Conservation (phyloP, 2,888 invertebrate genomes). For the Leucophenga maculata region DNA sequence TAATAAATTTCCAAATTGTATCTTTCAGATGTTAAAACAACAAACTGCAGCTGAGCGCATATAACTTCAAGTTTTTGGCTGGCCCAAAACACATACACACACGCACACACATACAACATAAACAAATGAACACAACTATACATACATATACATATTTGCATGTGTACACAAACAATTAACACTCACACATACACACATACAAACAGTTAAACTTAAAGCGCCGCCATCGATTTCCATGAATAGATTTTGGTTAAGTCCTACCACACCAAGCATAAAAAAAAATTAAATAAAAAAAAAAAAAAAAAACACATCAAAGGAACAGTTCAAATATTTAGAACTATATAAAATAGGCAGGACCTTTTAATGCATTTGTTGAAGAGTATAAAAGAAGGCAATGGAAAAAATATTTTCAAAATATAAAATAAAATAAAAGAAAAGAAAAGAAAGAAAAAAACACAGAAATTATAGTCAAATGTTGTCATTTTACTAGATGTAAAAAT, state of each 20-base stretch:
- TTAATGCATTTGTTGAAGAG: constrained; percentile 44
- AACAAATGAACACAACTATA: constrained; percentile 34
- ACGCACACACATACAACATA: constrained; percentile 33
- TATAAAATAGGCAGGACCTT: constrained; percentile 68
- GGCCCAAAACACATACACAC: constrained; percentile 61
- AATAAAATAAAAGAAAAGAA: background rate
- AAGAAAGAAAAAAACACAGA: background rate
- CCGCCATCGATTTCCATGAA: background rate
- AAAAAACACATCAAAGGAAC: background rate
- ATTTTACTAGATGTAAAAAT: constrained; percentile 32
- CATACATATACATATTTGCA: constrained; percentile 24
- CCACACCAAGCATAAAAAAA: background rate
- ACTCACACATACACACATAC: constrained; percentile 5
- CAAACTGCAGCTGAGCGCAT: constrained; percentile 9
- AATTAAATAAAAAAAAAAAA: background rate
- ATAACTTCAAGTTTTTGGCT: constrained; percentile 61
- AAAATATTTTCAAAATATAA: background rate
- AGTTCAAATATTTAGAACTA: background rate
- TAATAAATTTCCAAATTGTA: no score
- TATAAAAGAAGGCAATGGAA: background rate
- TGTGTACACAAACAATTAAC: constrained; percentile 25
- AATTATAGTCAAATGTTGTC: constrained; percentile 13
- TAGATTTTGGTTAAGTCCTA: background rate
- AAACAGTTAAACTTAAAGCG: constrained; percentile 2
- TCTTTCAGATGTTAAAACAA: constrained; percentile 42